Evolutionary conservation across 1,140 invertebrate genomes (phyloP), one percentile per base, ranked within the genome.

Genomic region (Euwallacea fornicatus): DNA sequence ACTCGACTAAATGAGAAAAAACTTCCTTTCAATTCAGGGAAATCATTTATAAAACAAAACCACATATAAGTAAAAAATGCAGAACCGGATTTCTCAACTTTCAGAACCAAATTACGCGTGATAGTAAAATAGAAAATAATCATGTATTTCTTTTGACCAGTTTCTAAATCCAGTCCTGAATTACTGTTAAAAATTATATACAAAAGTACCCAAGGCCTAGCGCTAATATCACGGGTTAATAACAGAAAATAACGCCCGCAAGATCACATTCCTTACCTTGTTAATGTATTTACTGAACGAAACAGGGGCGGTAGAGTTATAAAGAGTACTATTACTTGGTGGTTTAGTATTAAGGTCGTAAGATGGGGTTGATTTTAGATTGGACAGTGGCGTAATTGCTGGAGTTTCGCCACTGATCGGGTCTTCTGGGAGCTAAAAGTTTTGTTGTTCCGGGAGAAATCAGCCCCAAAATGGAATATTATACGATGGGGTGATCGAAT

Each of bases 211-310:
- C 21, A 33, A 1, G 21, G 21, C 21, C 21, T 33, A 33, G 21
- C 21, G 21, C 21, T 33, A 33, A 33, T 33, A 33, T 33, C 21
- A 33, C 21, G 21, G 21, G 21, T 33, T 33, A 33, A 33, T 33
- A 33, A 33, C 46, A 50, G 7, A 11, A 10, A 50, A 50, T 2
- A 50, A 50, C 46, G 9, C 6, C 46, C 46, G 9, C 46, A 50
- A 50, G 7, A 13, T 50, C 46, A 50, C 2, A 10, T 13, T 41
- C 75, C 77, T 76, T 42, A 78, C 77, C 76, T 76, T 78, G 8
- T 67, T 74, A 54, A 78, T 64, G 47, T 62, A 78, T 69, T 78
- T 76, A 41, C 63, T 72, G 58, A 73, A 78, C 46, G 77, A 74
- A 43, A 75, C 54, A 69, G 77, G 75, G 16, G 77, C 59, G 66